These are phyloP conservation scores for Phalacrocorax brasilianus DNA, from an alignment of 2,113 vertebrate genomes.

Conservation along the genomic window DNA sequence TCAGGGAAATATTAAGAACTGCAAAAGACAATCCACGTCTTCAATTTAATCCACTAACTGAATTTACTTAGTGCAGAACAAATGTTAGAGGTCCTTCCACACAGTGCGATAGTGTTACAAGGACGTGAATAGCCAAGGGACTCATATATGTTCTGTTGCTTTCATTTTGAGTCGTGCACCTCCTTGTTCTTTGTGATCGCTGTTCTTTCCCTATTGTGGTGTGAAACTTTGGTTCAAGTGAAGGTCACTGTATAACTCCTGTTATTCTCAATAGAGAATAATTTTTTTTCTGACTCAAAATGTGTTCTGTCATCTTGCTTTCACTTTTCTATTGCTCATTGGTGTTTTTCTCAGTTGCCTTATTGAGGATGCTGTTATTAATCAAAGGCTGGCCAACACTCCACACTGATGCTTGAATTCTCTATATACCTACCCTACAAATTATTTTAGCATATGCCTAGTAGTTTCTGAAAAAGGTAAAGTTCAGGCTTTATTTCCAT, in stretches of 20 bases:
- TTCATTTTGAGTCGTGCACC: background rate
- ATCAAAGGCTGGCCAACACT: background rate
- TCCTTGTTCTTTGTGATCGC: background rate
- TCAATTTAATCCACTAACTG: background rate
- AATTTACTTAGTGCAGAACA: background rate
- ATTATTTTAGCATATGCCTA: background rate
- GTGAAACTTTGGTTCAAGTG: background rate
- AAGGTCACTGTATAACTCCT: background rate
- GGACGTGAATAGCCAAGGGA: background rate
- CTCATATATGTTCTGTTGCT: background rate
- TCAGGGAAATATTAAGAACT: background rate
- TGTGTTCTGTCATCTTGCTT: background rate
- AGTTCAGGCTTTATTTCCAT: background rate
- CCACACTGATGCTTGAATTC: background rate
- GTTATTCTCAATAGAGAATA: background rate
- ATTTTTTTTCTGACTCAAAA: background rate
- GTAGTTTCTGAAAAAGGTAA: background rate
- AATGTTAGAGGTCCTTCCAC: background rate
- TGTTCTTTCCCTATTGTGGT: background rate
- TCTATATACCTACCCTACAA: background rate
- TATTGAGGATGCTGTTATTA: background rate
- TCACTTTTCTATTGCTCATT: background rate
- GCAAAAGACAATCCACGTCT: background rate
- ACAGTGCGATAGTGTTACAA: background rate
- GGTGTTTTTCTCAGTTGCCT: background rate